Evolutionary conservation across 2,797 vertebrate species (phyloP).

Genomic region (Buceros bicornis): DNA sequence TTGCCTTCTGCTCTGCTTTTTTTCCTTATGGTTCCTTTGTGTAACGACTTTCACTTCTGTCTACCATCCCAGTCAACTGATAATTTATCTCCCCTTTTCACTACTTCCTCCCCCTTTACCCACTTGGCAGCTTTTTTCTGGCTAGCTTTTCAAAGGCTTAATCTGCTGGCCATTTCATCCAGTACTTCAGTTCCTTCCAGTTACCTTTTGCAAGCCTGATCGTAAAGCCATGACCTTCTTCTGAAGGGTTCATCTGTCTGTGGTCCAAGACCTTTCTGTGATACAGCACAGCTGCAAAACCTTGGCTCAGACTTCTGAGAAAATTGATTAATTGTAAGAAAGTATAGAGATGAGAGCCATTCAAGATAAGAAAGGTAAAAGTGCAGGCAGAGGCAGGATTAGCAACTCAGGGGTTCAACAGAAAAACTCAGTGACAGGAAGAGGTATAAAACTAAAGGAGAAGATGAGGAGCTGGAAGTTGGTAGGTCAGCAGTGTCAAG

Average conservation of each 20-base stretch:
- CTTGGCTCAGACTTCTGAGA: not conserved
- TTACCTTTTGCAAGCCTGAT: not conserved
- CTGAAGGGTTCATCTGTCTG: not conserved
- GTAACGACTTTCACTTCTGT: not conserved
- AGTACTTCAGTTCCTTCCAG: not conserved
- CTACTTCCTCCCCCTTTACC: not conserved
- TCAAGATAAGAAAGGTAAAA: not conserved
- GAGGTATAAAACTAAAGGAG: not conserved
- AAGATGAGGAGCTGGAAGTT: not conserved
- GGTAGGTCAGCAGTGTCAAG: not conserved
- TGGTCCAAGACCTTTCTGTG: not conserved
- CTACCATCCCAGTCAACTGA: not conserved
- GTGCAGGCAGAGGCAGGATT: not conserved
- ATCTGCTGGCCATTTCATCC: not conserved
- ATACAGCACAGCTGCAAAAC: not conserved
- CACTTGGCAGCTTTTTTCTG: not conserved
- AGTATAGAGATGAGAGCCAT: not conserved
- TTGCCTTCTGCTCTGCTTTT: not conserved
- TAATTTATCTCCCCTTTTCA: not conserved
- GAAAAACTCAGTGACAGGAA: not conserved
- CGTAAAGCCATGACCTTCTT: not conserved
- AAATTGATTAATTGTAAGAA: not conserved
- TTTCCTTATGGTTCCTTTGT: not conserved
- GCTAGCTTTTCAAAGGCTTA: not conserved
- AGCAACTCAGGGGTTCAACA: not conserved